phyloP scores from a whole-genome alignment of 1,140 invertebrate genomes.

The Caenorhabditis brenneri region DNA sequence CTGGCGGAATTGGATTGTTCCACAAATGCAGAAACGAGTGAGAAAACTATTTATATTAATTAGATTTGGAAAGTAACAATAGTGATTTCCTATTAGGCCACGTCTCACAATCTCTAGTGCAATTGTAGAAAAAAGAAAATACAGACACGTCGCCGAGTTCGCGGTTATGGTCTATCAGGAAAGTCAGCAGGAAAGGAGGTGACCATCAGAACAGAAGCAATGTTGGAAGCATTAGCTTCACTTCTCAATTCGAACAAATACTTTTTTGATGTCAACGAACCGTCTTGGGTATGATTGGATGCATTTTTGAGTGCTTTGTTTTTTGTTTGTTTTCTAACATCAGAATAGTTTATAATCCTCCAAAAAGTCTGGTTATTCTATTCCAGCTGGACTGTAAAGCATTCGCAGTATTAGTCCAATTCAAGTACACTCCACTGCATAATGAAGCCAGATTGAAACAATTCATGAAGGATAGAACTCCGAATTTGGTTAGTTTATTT shows the following conservation, averaged over 20 bases:
- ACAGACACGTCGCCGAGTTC: constrained; percentile 8
- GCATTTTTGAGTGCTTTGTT: too few species aligned
- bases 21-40: constrained; percentile 21
- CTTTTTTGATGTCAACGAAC: constrained; percentile 33
- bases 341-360: too few species aligned
- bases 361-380: neutral
- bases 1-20: constrained; percentile 31
- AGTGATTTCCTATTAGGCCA: too few species aligned
- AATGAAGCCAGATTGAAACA: constrained; percentile 4
- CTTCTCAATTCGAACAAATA: constrained; percentile 11
- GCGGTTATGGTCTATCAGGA: neutral
- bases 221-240: constrained; percentile 7
- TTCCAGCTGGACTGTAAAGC: constrained; percentile 27
- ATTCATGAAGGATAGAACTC: constrained; percentile 24
- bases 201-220: neutral
- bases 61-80: too few species aligned
- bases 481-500: constrained; percentile 1
- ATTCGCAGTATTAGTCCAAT: constrained; percentile 2
- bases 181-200: constrained; percentile 16
- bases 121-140: neutral
- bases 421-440: constrained; percentile 10
- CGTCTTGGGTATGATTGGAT: neutral
- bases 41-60: neutral
- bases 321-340: too few species aligned
- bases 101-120: too few species aligned